phyloP scores from a whole-genome alignment of 1,140 invertebrate genomes.

The Drosophila repleta region DNA sequence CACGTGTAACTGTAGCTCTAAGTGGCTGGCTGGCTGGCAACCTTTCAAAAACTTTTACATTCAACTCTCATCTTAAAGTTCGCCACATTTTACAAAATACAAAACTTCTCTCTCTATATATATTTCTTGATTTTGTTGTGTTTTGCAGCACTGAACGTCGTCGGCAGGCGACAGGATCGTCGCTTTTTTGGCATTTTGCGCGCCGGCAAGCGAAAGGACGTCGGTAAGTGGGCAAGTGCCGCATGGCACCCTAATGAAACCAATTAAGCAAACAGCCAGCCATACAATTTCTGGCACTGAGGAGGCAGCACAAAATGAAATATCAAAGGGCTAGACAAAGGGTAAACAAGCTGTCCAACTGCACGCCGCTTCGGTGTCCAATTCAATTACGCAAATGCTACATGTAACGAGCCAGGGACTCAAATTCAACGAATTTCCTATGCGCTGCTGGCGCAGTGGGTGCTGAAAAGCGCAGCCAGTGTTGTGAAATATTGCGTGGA shows the following conservation, averaged over 20 bases:
- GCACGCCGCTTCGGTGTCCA: not conserved
- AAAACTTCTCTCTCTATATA: conserved; percentile 9
- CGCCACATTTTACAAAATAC: not conserved
- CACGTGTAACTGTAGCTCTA: conserved; percentile 35
- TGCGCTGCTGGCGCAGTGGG: conserved; percentile 11
- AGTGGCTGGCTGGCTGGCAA: conserved; percentile 30
- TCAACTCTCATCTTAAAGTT: conserved; percentile 30
- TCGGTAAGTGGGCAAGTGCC: conserved; percentile 54
- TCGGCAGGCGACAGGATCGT: conserved; percentile 41
- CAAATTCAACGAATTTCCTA: conserved; percentile 37
- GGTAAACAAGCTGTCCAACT: conserved; percentile 57
- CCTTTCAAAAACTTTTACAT: conserved; percentile 41
- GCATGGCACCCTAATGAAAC: conserved; percentile 67
- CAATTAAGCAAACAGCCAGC: conserved; percentile 71
- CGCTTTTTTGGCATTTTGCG: conserved; percentile 73
- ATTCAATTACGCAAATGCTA: conserved; percentile 66
- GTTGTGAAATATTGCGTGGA: no score
- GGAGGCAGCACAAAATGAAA: conserved; percentile 51
- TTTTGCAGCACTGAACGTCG: conserved; percentile 48
- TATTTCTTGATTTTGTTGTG: not conserved
- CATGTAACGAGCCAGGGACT: not conserved
- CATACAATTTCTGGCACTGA: conserved; percentile 46
- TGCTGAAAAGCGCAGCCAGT: not conserved
- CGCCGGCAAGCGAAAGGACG: conserved; percentile 58
- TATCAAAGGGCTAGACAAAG: conserved; percentile 76